A percentile compares a stretch with the other conserved stretches of the same genome.
phyloP scores from a whole-genome alignment of 92 coral and sea anemone species.

The Galaxea fascicularis region DNA sequence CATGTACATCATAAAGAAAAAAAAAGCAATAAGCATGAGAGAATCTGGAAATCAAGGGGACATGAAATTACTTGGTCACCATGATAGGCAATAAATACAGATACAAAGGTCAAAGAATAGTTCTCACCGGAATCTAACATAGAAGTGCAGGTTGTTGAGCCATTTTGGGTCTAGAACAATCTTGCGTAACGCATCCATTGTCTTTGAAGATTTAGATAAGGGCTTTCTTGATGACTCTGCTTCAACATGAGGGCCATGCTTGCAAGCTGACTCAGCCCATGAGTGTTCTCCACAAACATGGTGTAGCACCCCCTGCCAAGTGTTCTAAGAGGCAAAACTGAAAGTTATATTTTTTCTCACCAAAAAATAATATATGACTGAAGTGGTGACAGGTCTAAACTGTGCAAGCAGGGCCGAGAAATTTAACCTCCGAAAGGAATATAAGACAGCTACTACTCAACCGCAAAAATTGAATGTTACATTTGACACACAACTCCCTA shows the following conservation, averaged over 20 bases:
- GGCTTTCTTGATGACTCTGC: neutral
- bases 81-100: neutral
- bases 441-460: too few relatives aligned
- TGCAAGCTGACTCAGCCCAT: slow-evolving; percentile 44
- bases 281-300: slow-evolving; percentile 67
- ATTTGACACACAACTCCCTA: too few relatives aligned
- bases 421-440: too few relatives aligned
- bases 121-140: slow-evolving; percentile 47
- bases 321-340: slow-evolving; percentile 15
- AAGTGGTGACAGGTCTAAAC: neutral
- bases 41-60: too few relatives aligned
- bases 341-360: neutral
- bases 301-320: slow-evolving; percentile 66
- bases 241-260: slow-evolving; percentile 23
- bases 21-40: too few relatives aligned
- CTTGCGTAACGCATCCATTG: slow-evolving; percentile 54
- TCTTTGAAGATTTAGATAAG: slow-evolving; percentile 49
- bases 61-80: too few relatives aligned
- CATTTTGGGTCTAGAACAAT: slow-evolving; percentile 58
- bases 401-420: neutral
- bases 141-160: slow-evolving; percentile 46
- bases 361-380: neutral
- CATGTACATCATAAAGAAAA: too few relatives aligned
- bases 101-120: neutral
- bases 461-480: too few relatives aligned